phyloP scores from a whole-genome alignment of 2,113 vertebrate species.

The Chaenocephalus aceratus region DNA sequence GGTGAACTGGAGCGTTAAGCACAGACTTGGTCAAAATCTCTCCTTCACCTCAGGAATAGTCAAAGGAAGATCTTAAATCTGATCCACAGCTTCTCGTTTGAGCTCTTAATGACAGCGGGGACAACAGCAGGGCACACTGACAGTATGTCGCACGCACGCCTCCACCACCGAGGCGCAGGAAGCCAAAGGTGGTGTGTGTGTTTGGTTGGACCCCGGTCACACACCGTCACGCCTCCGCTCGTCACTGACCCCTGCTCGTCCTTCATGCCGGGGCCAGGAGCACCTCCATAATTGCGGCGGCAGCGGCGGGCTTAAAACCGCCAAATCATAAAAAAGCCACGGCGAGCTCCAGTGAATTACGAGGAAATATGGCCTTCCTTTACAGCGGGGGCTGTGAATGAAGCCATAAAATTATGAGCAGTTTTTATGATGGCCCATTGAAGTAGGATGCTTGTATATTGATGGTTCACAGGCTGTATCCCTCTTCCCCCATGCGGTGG shows the following conservation, averaged over 20 bases:
- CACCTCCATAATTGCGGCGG: constrained; percentile 78
- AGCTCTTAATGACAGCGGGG: constrained; percentile 13
- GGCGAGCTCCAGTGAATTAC: constrained; percentile 84
- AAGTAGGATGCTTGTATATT: constrained; percentile 99
- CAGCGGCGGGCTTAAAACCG: constrained; percentile 80
- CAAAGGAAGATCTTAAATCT: constrained; percentile 1
- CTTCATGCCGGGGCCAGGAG: constrained; percentile 86
- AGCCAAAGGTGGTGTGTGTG: constrained; percentile 44
- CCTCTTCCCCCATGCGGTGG: constrained; percentile 87
- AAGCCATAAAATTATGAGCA: constrained; percentile 99
- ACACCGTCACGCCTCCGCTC: constrained; percentile 64
- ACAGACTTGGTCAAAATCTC: neutral
- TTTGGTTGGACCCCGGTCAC: constrained; percentile 34
- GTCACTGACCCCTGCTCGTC: constrained; percentile 76
- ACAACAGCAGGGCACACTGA: constrained; percentile 20
- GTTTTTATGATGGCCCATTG: constrained; percentile 99
- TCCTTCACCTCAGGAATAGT: neutral
- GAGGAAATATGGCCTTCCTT: constrained; percentile 98
- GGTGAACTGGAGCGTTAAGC: neutral
- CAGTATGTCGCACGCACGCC: constrained; percentile 10
- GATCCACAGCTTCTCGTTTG: constrained; percentile 14
- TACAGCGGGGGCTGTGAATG: constrained; percentile 98
- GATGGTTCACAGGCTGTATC: constrained; percentile 98
- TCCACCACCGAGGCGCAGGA: constrained; percentile 12
- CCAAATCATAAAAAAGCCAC: constrained; percentile 85